Conservation (phyloP, 2,797 vertebrate species). For the Sebastes iracundus region DNA sequence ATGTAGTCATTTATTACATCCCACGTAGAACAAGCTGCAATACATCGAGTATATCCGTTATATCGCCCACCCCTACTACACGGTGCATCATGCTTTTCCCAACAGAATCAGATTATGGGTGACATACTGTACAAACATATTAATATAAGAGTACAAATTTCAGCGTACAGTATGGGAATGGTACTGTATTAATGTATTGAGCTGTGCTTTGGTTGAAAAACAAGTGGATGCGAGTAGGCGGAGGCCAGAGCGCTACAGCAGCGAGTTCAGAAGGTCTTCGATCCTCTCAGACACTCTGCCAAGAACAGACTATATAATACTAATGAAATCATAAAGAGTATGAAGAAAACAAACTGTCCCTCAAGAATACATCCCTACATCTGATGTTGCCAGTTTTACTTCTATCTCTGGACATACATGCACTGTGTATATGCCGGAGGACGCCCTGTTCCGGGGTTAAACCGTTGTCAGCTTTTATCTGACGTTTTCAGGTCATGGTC, state of each 20-base stretch:
- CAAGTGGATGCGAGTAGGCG: conserved; percentile 57
- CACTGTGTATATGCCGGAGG: conserved; percentile 1
- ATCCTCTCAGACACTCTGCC: conserved; percentile 46
- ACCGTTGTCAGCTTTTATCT: conserved; percentile 17
- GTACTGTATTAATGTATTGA: background rate
- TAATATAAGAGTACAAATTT: conserved; percentile 1
- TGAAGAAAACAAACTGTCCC: conserved; percentile 40
- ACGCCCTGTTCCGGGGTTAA: conserved; percentile 20
- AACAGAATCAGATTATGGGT: background rate
- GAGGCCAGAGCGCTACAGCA: conserved; percentile 44
- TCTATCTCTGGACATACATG: conserved; percentile 1
- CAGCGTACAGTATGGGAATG: background rate
- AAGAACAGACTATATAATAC: conserved; percentile 40
- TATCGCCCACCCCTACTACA: background rate
- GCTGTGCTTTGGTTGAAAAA: conserved; percentile 36
- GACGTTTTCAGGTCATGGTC: conserved; percentile 41
- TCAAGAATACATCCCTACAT: conserved; percentile 29
- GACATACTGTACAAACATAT: background rate
- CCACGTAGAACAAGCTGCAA: no score
- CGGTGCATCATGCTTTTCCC: background rate
- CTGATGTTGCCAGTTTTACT: conserved; percentile 15
- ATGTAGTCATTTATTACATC: no score
- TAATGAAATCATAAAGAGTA: conserved; percentile 51
- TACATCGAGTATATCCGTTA: no score
- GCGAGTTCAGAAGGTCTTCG: conserved; percentile 44